Evolutionary conservation across 2,888 invertebrate genomes (phyloP).

Genomic region (Elegia similella): DNA sequence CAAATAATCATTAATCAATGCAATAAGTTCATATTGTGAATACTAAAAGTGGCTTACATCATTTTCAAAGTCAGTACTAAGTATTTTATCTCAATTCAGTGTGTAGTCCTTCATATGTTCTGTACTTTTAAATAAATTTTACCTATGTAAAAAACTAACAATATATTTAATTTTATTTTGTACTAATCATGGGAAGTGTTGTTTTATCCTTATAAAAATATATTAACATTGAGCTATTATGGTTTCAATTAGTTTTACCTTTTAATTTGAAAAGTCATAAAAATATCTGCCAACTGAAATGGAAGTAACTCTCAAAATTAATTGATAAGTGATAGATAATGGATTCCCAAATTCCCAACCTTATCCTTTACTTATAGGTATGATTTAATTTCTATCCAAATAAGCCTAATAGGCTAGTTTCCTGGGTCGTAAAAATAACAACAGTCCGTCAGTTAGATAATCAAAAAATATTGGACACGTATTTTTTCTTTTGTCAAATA

Average conservation of each 20-base stretch:
- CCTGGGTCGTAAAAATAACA: too few relatives aligned
- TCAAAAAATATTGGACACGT: too few relatives aligned
- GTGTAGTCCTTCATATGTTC: constrained; percentile 81
- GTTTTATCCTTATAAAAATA: constrained; percentile 82
- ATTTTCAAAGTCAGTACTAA: constrained; percentile 77
- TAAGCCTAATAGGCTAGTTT: too few relatives aligned
- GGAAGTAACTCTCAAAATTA: too few relatives aligned
- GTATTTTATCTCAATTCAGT: constrained; percentile 81
- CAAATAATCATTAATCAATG: constrained; percentile 77
- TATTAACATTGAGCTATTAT: constrained; percentile 82
- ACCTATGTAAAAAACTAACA: constrained; percentile 82
- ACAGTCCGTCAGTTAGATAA: too few relatives aligned
- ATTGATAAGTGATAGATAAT: too few relatives aligned
- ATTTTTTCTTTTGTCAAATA: too few relatives aligned
- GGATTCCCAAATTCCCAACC: too few relatives aligned
- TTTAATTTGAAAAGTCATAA: too few relatives aligned
- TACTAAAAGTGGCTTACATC: constrained; percentile 80
- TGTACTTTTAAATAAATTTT: constrained; percentile 81
- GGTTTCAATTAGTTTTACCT: constrained; percentile 67
- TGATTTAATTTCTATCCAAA: too few relatives aligned
- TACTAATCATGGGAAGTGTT: constrained; percentile 83
- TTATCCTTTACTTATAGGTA: too few relatives aligned
- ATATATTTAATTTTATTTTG: constrained; percentile 82
- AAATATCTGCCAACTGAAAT: too few relatives aligned
- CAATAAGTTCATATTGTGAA: constrained; percentile 80